Conservation (phyloP, 1,140 invertebrate species). For the Calephelis virginiensis region DNA sequence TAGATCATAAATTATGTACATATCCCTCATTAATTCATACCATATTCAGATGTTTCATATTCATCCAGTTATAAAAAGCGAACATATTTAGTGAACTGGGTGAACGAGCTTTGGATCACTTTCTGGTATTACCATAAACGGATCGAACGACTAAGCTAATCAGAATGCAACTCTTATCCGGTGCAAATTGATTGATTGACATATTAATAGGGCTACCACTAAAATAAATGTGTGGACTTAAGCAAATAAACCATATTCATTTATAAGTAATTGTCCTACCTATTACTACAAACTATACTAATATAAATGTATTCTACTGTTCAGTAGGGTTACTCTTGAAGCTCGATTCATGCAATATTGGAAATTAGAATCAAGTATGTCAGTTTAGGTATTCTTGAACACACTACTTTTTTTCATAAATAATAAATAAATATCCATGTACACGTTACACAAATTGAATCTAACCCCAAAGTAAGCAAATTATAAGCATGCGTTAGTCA, state of each 20-base stretch:
- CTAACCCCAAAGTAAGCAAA: too few relatives aligned
- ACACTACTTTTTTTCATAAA: too few relatives aligned
- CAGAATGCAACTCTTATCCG: constrained; percentile 14
- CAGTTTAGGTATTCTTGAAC: too few relatives aligned
- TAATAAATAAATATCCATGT: too few relatives aligned
- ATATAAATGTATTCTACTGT: too few relatives aligned
- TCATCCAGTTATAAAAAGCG: constrained; percentile 10
- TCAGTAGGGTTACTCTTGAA: too few relatives aligned
- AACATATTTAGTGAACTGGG: constrained; percentile 21
- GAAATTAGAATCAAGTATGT: too few relatives aligned
- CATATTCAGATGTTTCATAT: constrained; percentile 15
- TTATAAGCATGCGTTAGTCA: too few relatives aligned
- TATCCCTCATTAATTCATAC: constrained; percentile 8
- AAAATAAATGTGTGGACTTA: neutral
- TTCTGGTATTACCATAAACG: constrained; percentile 14
- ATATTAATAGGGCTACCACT: neutral
- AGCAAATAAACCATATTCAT: neutral
- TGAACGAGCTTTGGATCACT: constrained; percentile 17
- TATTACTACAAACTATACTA: too few relatives aligned
- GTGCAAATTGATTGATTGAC: constrained; percentile 8
- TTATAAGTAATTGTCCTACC: too few relatives aligned
- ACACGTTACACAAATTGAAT: too few relatives aligned
- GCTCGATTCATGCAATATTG: too few relatives aligned
- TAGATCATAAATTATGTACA: neutral
- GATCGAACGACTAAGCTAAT: constrained; percentile 1